These are phyloP conservation scores for Megaceryle maxima DNA, from an alignment of 2,113 vertebrate species.

Conservation along the genomic window DNA sequence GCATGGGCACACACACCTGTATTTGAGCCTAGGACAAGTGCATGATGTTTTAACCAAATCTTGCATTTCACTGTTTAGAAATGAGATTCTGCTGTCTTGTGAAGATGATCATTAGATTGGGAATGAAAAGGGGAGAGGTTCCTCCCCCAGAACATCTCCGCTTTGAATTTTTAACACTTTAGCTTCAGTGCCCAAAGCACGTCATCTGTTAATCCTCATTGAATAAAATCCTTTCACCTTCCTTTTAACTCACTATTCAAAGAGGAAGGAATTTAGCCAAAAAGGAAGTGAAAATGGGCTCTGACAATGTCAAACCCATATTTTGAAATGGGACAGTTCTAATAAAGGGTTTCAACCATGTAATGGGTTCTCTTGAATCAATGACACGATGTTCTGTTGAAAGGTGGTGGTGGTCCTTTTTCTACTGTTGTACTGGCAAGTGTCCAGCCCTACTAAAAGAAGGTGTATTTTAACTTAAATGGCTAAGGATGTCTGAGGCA, in stretches of 20 bases:
- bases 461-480: background rate
- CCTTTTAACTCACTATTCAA: background rate
- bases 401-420: background rate
- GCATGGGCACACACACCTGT: rapidly evolving
- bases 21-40: background rate
- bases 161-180: background rate
- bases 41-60: background rate
- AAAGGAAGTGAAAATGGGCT: background rate
- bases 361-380: background rate
- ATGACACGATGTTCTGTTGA: background rate
- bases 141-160: background rate
- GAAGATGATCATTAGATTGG: background rate
- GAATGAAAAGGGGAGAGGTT: background rate
- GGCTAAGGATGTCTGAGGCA: background rate
- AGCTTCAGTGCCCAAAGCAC: background rate
- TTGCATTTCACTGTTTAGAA: background rate
- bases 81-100: background rate
- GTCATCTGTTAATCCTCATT: background rate
- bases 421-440: background rate
- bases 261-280: background rate
- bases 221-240: background rate
- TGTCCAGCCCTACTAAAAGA: background rate
- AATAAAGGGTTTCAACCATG: background rate
- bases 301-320: background rate
- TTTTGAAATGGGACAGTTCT: background rate